Evolutionary conservation across 2,113 vertebrate species (phyloP).

Genomic region (Rhabdomys dilectus): DNA sequence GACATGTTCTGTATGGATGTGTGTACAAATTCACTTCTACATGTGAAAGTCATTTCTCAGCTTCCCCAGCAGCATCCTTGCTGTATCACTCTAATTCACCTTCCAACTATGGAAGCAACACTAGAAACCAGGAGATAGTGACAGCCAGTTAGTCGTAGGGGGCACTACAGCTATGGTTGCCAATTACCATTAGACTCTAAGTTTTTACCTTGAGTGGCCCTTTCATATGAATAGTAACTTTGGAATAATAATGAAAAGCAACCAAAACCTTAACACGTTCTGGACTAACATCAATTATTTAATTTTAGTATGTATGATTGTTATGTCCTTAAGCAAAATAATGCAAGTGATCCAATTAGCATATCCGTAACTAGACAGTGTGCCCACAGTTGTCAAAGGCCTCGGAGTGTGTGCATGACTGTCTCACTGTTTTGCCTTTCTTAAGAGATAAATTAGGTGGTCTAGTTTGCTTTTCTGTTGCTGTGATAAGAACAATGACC

Average conservation of each 20-base stretch:
- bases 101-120: neutral
- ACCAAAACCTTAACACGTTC: neutral
- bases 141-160: neutral
- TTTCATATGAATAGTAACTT: neutral
- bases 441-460: neutral
- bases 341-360: neutral
- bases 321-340: conserved; percentile 7
- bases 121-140: neutral
- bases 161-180: neutral
- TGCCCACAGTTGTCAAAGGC: neutral
- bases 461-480: neutral
- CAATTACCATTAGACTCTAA: neutral
- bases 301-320: conserved; percentile 27
- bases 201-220: neutral
- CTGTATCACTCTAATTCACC: neutral
- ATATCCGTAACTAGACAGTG: conserved; percentile 17
- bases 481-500: neutral
- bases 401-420: neutral
- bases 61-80: neutral
- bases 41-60: neutral
- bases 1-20: neutral
- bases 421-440: neutral
- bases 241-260: neutral
- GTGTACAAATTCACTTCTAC: neutral
- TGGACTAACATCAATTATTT: neutral